Evolutionary conservation across 2,113 vertebrate species (phyloP), one percentile per base, ranked within the genome.

Genomic region (Genyomyrus donnyi): DNA sequence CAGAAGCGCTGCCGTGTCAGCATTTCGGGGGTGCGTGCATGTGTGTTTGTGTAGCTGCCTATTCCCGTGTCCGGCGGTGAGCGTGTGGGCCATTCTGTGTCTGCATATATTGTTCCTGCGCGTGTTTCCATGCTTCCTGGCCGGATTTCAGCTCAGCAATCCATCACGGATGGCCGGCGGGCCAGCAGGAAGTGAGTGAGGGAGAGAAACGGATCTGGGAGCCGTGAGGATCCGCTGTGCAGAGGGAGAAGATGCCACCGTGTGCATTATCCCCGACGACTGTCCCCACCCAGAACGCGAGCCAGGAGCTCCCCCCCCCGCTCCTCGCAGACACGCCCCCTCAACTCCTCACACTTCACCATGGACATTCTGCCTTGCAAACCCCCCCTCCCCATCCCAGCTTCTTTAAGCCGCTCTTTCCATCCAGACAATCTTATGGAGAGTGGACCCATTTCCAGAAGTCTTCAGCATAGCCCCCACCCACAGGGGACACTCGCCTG

Each of bases 361-460:
- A 15, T 89, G 90, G 35, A 17, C 53, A 17, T 88, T 87, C 49
- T 85, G 85, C 88, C 52, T 80, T 0, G 48, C 89, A 58, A 66
- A 48, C 48, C 46, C 7, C 49, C 49, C 31, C 53, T 46, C 48
- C n/a, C 70, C 53, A 89, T 62, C 48, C 21, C 31, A 88, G 80
- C 21, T 90, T 92, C 88, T 92, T 94, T 93, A 93, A 48, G 90
- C 89, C 86, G 0, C 31, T 87, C 85, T 90, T 42, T 88, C 91
- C 90, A 93, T 92, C 90, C 86, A 90, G 93, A 91, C 90, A 91
- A 90, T 92, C 93, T 92, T 91, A 92, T 87, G 50, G 90, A 53
- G 27, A 46, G 87, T 27, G 80, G 15, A 24, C 90, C 74, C 56
- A 70, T 88, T 91, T 92, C 91, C 90, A 92, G 85, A 90, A 91